Conservation (phyloP, 1,140 invertebrate species). For the Copidosoma floridanum region DNA sequence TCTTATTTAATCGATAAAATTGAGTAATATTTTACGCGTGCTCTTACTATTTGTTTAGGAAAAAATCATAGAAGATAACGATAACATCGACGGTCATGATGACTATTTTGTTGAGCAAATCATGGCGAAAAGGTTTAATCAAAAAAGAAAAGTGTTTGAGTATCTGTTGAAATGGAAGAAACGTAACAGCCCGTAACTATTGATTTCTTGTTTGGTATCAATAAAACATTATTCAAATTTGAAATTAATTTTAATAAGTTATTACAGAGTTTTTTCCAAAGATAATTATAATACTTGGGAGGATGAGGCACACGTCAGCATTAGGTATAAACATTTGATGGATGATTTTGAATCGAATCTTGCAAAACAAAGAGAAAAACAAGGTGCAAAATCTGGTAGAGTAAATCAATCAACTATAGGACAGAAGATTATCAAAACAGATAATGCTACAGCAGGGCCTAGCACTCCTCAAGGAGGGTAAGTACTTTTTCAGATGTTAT, state of each 20-base stretch:
- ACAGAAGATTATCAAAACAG: constrained; percentile 45
- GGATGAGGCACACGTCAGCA: constrained; percentile 67
- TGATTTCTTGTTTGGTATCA: not conserved
- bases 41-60: too few species aligned
- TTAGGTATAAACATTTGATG: constrained; percentile 69
- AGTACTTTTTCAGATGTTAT: constrained; percentile 9
- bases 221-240: constrained; percentile 1
- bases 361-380: constrained; percentile 68
- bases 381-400: constrained; percentile 50
- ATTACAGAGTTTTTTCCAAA: too few species aligned
- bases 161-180: constrained; percentile 83
- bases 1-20: too few species aligned
- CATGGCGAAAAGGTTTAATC: constrained; percentile 76
- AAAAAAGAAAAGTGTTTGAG: constrained; percentile 72
- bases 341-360: constrained; percentile 79
- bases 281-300: constrained; percentile 80
- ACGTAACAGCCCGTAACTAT: constrained; percentile 53
- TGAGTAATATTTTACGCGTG: too few species aligned
- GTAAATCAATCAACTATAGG: constrained; percentile 22
- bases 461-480: constrained; percentile 49
- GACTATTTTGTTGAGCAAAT: constrained; percentile 77
- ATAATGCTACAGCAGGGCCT: constrained; percentile 49
- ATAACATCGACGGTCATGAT: too few species aligned
- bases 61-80: constrained; percentile 50
- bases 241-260: constrained; percentile 31